Evolutionary conservation across 2,113 vertebrate genomes (phyloP), one percentile per base, ranked within the genome.

Genomic region (Cavia porcellus): DNA sequence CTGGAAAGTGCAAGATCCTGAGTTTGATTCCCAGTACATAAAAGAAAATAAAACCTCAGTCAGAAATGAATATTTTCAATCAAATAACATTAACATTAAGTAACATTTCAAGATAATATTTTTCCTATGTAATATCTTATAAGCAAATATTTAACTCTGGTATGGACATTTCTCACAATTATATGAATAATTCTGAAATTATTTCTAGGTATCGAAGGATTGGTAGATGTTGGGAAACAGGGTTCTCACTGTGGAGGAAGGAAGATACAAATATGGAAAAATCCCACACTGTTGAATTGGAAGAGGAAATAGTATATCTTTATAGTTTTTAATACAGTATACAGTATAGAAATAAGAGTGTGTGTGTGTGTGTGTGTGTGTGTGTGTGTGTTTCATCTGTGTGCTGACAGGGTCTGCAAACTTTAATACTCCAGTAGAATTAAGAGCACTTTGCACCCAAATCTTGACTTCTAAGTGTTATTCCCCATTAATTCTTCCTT

Each of bases 51-150:
- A 52, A 52, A 55, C 14, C 55, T 55, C 55, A 55, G 55, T 15
- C 28, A 89, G 50, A 92, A 89, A 94, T 30, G 35, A 64, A 89
- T 62, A 93, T 81, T 90, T 75, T 87, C 82, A 83, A 95, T 38
- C 55, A 35, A 93, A 38, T 30, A 92, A 94, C 22, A 13, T 68
- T 47, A 82, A 68, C 64, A 68, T 68, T 50, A 87, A 91, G 64
- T 52, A 61, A 77, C 77, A 55, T 82, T 81, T 68, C 30, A 89
- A 81, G 20, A 74, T 38, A 95, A 82, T 52, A n/a, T 22, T 61
- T 81, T 77, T 17, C 25, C 35, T 90, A n/a, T 86, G 30, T 86
- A 66, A 62, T 85, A 75, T 35, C 25, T 86, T 68, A 25, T 25
- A 57, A 89, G 57, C 22, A 74, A 94, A 94, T 28, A 45, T 57